Evolutionary conservation across 2,888 invertebrate species (phyloP).

Genomic region (Callyntrura guangdongensis): DNA sequence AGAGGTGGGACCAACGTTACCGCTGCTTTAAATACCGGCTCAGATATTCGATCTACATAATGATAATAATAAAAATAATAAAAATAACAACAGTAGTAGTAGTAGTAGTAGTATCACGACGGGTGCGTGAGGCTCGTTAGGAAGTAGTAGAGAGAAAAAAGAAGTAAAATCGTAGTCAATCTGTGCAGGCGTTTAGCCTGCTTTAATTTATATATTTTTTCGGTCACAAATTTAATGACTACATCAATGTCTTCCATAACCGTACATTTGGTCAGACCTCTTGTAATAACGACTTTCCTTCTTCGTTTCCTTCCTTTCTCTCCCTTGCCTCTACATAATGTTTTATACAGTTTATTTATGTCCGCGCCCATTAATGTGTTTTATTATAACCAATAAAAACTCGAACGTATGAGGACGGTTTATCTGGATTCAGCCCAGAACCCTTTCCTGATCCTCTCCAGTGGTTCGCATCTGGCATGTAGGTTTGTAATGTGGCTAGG

Average conservation of each 20-base stretch:
- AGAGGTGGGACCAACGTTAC: conserved; percentile 88
- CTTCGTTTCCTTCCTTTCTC: neutral
- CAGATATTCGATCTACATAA: conserved; percentile 89
- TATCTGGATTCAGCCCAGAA: conserved; percentile 87
- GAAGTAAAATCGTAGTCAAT: neutral
- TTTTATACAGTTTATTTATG: conserved; percentile 36
- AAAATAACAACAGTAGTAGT: too few relatives aligned
- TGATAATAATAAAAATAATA: too few relatives aligned
- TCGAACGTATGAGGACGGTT: conserved; percentile 89
- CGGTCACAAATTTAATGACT: conserved; percentile 17
- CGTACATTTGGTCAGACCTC: neutral
- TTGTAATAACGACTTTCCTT: neutral
- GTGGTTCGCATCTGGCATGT: conserved; percentile 90
- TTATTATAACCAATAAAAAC: conserved; percentile 89
- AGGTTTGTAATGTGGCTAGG: conserved; percentile 93
- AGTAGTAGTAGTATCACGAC: too few relatives aligned
- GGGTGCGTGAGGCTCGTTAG: too few relatives aligned
- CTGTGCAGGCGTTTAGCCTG: conserved; percentile 26
- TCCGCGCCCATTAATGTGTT: conserved; percentile 22
- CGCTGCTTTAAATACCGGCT: conserved; percentile 91
- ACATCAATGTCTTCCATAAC: neutral
- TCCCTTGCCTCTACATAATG: neutral
- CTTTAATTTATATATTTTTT: conserved; percentile 3
- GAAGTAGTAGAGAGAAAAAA: too few relatives aligned
- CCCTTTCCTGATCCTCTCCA: conserved; percentile 88